Conservation (phyloP, 2,113 vertebrate species). For the Rostratula benghalensis region DNA sequence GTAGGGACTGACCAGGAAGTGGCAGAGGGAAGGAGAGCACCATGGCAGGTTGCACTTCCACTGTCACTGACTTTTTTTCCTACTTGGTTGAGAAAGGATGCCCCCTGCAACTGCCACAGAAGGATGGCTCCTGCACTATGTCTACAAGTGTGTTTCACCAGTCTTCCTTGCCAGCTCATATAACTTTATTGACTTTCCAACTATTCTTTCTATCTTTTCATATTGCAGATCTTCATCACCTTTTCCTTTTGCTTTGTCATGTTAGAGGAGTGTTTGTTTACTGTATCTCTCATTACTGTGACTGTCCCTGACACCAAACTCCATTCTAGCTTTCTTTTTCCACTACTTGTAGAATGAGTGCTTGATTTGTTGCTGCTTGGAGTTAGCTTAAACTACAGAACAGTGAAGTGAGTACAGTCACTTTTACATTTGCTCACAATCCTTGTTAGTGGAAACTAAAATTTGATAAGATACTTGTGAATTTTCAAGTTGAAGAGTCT, state of each 20-base stretch:
- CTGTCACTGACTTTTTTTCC: neutral
- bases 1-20: neutral
- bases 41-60: neutral
- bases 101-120: neutral
- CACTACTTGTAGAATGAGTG: neutral
- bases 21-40: neutral
- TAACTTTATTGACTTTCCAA: neutral
- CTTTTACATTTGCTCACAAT: neutral
- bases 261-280: neutral
- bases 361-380: neutral
- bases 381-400: neutral
- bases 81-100: neutral
- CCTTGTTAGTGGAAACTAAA: neutral
- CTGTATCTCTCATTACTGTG: neutral
- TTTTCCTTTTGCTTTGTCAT: neutral
- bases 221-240: neutral
- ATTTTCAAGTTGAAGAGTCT: neutral
- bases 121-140: neutral
- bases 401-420: neutral
- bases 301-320: neutral
- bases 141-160: neutral
- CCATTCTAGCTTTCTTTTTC: neutral
- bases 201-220: neutral
- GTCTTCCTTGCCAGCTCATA: neutral
- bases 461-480: neutral